Conservation (phyloP, 2,797 vertebrate genomes). For the Fringilla coelebs region DNA sequence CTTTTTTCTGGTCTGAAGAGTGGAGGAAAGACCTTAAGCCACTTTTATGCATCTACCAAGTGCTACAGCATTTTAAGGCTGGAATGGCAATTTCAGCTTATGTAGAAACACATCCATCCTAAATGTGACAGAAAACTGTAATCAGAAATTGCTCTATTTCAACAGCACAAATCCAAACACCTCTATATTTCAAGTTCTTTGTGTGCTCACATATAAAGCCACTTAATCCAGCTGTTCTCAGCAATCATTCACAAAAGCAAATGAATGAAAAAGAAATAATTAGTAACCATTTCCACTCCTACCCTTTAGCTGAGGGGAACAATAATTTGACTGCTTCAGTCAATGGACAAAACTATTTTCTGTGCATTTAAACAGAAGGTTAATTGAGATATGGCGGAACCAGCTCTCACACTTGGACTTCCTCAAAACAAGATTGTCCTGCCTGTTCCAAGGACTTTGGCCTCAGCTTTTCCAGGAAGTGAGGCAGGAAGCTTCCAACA, state of each 20-base stretch:
- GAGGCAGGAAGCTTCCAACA: background rate
- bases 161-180: background rate
- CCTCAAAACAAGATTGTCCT: background rate
- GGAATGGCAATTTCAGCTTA: constrained; percentile 7
- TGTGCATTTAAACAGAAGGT: background rate
- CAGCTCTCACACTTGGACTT: background rate
- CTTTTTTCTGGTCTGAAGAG: background rate
- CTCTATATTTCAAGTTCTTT: constrained; percentile 22
- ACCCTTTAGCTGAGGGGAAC: background rate
- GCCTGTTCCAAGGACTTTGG: background rate
- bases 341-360: background rate
- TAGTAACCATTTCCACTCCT: background rate
- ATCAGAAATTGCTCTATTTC: background rate
- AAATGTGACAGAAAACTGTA: background rate
- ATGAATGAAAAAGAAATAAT: constrained; percentile 26
- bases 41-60: background rate
- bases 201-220: background rate
- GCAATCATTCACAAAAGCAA: constrained; percentile 45
- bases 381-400: background rate
- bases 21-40: background rate
- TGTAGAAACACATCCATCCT: background rate
- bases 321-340: background rate
- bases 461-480: background rate
- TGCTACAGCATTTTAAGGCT: background rate
- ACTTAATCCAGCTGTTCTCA: constrained; percentile 36